These are phyloP conservation scores for Psephotus haematonotus DNA, from an alignment of 2,113 vertebrate genomes.

Conservation along the genomic window DNA sequence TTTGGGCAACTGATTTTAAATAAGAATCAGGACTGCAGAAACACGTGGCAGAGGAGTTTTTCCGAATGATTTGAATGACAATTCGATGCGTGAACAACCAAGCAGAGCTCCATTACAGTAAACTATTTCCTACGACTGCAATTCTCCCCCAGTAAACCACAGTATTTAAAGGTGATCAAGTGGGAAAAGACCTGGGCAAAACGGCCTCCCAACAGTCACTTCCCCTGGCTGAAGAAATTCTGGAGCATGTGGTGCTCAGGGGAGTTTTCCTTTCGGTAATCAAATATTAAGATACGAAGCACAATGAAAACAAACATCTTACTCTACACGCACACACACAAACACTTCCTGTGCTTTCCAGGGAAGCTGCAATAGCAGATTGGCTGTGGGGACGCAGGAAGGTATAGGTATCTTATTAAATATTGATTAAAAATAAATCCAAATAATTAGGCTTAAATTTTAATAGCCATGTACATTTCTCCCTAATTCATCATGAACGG, in stretches of 20 bases:
- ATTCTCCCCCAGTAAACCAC: background rate
- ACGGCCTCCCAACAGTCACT: accelerated
- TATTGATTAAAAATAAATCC: conserved; percentile 52
- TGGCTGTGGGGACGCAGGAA: background rate
- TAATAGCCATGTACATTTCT: background rate
- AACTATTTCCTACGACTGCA: background rate
- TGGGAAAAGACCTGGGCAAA: background rate
- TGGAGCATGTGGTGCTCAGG: accelerated
- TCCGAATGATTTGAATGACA: background rate
- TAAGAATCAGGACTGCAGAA: background rate
- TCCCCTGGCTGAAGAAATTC: background rate
- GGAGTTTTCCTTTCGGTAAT: background rate
- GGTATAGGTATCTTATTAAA: background rate
- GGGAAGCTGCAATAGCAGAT: background rate
- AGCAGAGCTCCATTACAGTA: background rate
- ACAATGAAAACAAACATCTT: background rate
- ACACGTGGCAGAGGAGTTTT: accelerated
- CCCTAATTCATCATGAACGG: background rate
- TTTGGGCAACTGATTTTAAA: background rate
- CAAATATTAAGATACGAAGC: background rate
- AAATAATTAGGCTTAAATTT: conserved; percentile 32
- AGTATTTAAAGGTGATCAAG: background rate
- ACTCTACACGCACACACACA: background rate
- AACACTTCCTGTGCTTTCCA: background rate
- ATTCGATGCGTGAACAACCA: background rate